phyloP scores from a whole-genome alignment of 2,113 vertebrate species.

The Rafetus swinhoei region DNA sequence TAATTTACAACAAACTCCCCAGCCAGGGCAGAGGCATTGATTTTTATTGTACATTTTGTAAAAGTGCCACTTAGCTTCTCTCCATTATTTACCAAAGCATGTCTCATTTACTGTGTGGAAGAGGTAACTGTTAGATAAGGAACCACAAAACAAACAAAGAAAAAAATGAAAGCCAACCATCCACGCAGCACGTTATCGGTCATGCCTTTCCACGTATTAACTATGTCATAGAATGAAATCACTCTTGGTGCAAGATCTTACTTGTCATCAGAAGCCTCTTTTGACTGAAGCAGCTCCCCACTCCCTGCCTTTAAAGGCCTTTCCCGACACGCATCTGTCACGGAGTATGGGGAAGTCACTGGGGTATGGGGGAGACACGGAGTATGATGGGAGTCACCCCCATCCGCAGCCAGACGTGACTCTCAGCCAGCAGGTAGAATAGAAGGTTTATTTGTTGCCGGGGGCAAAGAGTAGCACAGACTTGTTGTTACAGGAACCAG shows the following conservation, averaged over 20 bases:
- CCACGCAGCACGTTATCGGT: neutral
- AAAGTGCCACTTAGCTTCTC: neutral
- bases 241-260: neutral
- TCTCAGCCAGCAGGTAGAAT: too few relatives aligned
- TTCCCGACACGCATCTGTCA: neutral
- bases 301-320: neutral
- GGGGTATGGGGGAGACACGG: too few relatives aligned
- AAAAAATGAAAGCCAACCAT: neutral
- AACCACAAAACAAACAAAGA: neutral
- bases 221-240: neutral
- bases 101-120: neutral
- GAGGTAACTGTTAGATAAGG: neutral
- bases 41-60: neutral
- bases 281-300: neutral
- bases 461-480: too few relatives aligned
- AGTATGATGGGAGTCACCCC: too few relatives aligned
- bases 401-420: too few relatives aligned
- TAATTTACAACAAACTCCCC: neutral
- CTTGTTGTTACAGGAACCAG: too few relatives aligned
- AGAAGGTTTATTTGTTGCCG: too few relatives aligned
- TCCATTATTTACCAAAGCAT: neutral
- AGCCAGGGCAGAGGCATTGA: neutral
- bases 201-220: neutral
- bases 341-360: too few relatives aligned
- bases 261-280: neutral